Evolutionary conservation across 2,888 invertebrate genomes (phyloP).

Genomic region (Gymnocheta viridis): DNA sequence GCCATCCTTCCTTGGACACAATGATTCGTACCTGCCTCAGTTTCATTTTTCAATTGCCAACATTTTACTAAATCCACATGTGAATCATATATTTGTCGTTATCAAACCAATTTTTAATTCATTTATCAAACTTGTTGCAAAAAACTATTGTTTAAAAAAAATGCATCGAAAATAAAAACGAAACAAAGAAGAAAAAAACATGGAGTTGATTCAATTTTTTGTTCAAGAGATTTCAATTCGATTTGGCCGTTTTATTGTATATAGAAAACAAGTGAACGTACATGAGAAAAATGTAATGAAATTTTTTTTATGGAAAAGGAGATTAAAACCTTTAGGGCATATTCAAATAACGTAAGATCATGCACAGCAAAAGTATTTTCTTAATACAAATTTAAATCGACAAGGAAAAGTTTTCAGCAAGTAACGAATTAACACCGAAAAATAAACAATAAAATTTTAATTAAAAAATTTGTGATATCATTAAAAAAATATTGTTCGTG

Average conservation of each 20-base stretch:
- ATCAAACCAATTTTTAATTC: constrained; percentile 58
- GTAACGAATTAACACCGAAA: too few species aligned
- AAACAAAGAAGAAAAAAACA: not conserved
- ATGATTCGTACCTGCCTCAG: too few species aligned
- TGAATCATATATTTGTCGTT: constrained; percentile 54
- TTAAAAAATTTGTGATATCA: too few species aligned
- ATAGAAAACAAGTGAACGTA: not conserved
- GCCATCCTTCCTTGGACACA: too few species aligned
- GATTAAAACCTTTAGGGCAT: constrained; percentile 20
- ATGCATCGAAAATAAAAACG: constrained; percentile 15
- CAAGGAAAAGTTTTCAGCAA: not conserved
- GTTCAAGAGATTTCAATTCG: constrained; percentile 63
- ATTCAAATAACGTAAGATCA: constrained; percentile 1
- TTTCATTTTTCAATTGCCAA: constrained; percentile 28
- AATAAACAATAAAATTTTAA: too few species aligned
- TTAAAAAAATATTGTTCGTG: too few species aligned
- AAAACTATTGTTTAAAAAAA: constrained; percentile 11
- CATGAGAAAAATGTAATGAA: not conserved
- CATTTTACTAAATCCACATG: constrained; percentile 37
- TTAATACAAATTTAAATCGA: not conserved
- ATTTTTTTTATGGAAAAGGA: constrained; percentile 2
- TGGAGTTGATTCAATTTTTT: constrained; percentile 58
- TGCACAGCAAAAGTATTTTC: not conserved
- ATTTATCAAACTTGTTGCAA: constrained; percentile 26
- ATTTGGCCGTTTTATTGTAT: constrained; percentile 45